A percentile compares a stretch with the other conserved stretches of the same genome.
Conservation (phyloP, 2,797 vertebrate species). For the Garrulus glandarius region DNA sequence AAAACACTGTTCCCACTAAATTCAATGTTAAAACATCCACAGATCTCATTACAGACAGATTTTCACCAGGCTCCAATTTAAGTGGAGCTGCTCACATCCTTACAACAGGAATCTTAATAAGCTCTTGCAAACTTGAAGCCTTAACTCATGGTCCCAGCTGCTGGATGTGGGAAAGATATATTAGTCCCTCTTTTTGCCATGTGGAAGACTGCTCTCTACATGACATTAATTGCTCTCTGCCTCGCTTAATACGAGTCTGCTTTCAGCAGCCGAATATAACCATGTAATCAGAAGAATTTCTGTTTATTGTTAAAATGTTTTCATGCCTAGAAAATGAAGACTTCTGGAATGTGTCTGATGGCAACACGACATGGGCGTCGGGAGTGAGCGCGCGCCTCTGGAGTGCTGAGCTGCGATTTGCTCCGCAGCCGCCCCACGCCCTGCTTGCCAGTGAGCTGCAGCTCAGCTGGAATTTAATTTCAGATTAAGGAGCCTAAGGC, state of each 20-base stretch:
- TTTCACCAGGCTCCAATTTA: not conserved
- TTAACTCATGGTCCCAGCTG: constrained; percentile 28
- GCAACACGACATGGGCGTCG: not conserved
- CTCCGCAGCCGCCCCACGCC: not conserved
- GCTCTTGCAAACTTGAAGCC: not conserved
- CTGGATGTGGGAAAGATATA: constrained; percentile 22
- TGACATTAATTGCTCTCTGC: constrained; percentile 49
- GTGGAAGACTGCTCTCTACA: constrained; percentile 21
- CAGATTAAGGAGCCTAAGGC: not conserved
- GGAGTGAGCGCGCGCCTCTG: not conserved
- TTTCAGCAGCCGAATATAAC: constrained; percentile 43
- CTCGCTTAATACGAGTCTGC: constrained; percentile 6
- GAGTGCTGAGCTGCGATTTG: not conserved
- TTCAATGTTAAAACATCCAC: not conserved
- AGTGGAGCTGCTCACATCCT: not conserved
- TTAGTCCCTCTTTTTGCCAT: not conserved
- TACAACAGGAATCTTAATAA: not conserved
- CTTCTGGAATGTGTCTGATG: constrained; percentile 32
- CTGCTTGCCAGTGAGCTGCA: not conserved
- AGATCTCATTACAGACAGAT: not conserved
- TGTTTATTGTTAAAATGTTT: constrained; percentile 62
- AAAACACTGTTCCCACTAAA: not conserved
- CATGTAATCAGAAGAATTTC: constrained; percentile 46
- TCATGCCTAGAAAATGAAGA: constrained; percentile 12
- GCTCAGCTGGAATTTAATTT: not conserved